Conservation (phyloP, 2,888 invertebrate species). For the Epirrhoe tristata region DNA sequence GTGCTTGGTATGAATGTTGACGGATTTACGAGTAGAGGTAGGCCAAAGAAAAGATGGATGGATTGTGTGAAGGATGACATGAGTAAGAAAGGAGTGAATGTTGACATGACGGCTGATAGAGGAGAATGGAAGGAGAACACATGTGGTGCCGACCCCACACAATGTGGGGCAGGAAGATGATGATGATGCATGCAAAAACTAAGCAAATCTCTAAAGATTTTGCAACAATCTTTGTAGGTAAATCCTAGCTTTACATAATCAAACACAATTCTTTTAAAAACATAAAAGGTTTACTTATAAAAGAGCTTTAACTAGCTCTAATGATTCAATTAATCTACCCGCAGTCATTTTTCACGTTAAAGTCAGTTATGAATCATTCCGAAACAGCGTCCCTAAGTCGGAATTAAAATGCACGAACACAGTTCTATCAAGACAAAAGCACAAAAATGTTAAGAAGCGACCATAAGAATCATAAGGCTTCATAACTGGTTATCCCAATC, state of each 20-base stretch:
- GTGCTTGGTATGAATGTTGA: too few species aligned
- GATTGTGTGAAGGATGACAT: too few species aligned
- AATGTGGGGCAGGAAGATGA: too few species aligned
- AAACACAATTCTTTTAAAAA: conserved; percentile 3
- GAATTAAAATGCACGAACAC: conserved; percentile 81
- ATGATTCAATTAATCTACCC: conserved; percentile 38
- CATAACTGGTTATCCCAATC: conserved; percentile 79
- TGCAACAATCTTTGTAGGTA: not conserved
- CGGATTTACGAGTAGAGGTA: too few species aligned
- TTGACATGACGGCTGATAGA: too few species aligned
- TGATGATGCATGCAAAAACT: not conserved
- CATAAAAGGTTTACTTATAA: conserved; percentile 2
- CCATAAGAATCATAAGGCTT: conserved; percentile 76
- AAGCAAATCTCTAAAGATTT: not conserved
- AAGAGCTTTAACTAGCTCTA: conserved; percentile 39
- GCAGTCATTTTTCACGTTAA: conserved; percentile 22
- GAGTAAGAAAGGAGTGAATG: too few species aligned
- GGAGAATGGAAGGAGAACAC: too few species aligned
- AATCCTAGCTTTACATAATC: conserved; percentile 1
- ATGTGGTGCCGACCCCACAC: too few species aligned
- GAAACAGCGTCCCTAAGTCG: conserved; percentile 58
- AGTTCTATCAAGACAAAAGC: conserved; percentile 76
- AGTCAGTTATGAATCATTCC: conserved; percentile 37
- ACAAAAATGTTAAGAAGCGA: conserved; percentile 72
- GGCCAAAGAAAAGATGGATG: too few species aligned